Evolutionary conservation across 2,888 invertebrate species (phyloP), one percentile per base, ranked within the genome.

Genomic region (Dasysyrphus albostriatus): DNA sequence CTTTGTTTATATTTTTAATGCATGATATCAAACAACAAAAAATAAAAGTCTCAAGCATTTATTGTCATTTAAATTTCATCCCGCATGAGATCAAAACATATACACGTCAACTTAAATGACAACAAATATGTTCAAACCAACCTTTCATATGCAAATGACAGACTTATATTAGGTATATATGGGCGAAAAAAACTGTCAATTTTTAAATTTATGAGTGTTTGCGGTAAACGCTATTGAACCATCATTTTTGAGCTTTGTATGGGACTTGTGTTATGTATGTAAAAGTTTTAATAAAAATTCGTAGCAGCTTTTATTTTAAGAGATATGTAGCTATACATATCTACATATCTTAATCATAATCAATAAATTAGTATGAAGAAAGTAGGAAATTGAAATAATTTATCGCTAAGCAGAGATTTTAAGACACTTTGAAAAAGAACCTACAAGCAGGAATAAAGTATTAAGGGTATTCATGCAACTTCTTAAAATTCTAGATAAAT

Each of bases 101-200:
- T 24, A 49, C 65, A 16, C 67, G 76, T 29, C 69, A 75, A 61
- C n/a, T 67, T 42, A 42, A 14, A 81, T 51, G 34, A 56, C 61
- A 80, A 65, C 67, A 69, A 58, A 7, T 76, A 75, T 72, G 24
- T 65, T 75, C 16, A 67, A 73, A 56, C 10, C 73, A 56, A 34
- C 63, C 54, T 69, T 83, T 79, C 51, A 75, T 83, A 83, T 83
- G 83, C 61, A 79, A 79, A 83, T 83, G 29, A 58, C 58, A 34
- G 3, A 34, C 29, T 24, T 24, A 61, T 59, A 14, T 32, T 32
- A 10, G 12, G 63, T 29, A 74, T 29, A 74, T 56, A 56, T 39
- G 69, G 42, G 37, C 12, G 58, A 49, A 56, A 63, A 42, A 78
- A 47, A 49, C 67, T 24, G 37, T 67, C 49, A 51, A 51, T 24